phyloP scores from a whole-genome alignment of 1,140 invertebrate species.

The Bradynema listronoti region DNA sequence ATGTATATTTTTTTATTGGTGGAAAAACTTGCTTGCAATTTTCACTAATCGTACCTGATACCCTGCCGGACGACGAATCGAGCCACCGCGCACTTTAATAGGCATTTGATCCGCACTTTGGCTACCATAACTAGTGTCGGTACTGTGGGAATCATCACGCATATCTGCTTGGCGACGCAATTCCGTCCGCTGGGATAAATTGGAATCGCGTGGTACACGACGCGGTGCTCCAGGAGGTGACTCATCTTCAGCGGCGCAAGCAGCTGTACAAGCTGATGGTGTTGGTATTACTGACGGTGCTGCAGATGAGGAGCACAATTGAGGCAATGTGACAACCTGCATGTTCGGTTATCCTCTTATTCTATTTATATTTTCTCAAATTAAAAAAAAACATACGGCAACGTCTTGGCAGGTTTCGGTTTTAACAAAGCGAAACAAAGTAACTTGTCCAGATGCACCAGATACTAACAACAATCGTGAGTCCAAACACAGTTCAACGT shows the following conservation, averaged over 20 bases:
- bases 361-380: slow-evolving; percentile 13
- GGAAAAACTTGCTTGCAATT: too few relatives aligned
- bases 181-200: slow-evolving; percentile 14
- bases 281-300: slow-evolving; percentile 12
- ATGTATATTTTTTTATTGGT: too few relatives aligned
- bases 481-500: slow-evolving; percentile 83
- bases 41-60: slow-evolving; percentile 33
- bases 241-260: slow-evolving; percentile 1
- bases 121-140: slow-evolving; percentile 46
- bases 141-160: slow-evolving; percentile 34
- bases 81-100: slow-evolving; percentile 70
- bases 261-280: slow-evolving; percentile 1
- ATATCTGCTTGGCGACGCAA: slow-evolving; percentile 21
- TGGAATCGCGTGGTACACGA: not conserved
- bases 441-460: slow-evolving; percentile 80
- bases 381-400: slow-evolving; percentile 64
- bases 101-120: slow-evolving; percentile 61
- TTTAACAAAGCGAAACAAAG: slow-evolving; percentile 89
- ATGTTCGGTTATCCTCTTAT: slow-evolving; percentile 10
- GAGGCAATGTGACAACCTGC: slow-evolving; percentile 18
- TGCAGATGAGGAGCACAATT: slow-evolving; percentile 31
- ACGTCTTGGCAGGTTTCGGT: slow-evolving; percentile 77
- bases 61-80: slow-evolving; percentile 75
- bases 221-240: slow-evolving; percentile 1
- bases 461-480: slow-evolving; percentile 80